These are phyloP conservation scores for Brachyhypopomus occidentalis DNA, from an alignment of 2,113 vertebrate species.

Conservation along the genomic window DNA sequence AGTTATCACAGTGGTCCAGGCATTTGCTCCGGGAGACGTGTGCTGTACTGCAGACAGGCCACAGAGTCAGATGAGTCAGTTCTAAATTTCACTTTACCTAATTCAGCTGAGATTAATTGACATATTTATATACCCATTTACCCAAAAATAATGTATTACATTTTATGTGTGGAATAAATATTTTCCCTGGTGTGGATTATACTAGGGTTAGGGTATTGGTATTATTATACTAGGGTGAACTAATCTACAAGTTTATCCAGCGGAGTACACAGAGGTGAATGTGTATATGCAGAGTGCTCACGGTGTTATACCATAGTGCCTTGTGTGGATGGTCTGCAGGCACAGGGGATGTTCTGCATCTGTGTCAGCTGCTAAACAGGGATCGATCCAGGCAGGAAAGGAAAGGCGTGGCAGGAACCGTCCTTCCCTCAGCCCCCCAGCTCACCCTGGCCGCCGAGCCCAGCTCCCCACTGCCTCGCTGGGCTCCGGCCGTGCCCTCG, in stretches of 20 bases:
- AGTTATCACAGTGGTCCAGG: no score
- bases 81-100: not conserved
- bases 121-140: no score
- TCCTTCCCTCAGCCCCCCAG: not conserved
- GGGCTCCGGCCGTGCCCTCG: not conserved
- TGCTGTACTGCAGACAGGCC: no score
- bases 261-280: not conserved
- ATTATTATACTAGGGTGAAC: no score
- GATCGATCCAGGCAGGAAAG: slow-evolving; percentile 14
- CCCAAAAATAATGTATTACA: no score
- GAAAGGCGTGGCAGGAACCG: slow-evolving; percentile 18
- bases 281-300: no score
- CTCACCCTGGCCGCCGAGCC: not conserved
- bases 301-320: not conserved
- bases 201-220: no score
- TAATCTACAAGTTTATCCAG: not conserved
- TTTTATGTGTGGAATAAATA: no score
- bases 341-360: not conserved
- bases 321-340: not conserved
- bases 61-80: not conserved
- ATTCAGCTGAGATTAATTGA: not conserved
- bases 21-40: not conserved
- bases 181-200: no score
- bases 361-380: not conserved
- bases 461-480: not conserved